Evolutionary conservation across 1,140 invertebrate genomes (phyloP).

Genomic region (Orchesella cincta): DNA sequence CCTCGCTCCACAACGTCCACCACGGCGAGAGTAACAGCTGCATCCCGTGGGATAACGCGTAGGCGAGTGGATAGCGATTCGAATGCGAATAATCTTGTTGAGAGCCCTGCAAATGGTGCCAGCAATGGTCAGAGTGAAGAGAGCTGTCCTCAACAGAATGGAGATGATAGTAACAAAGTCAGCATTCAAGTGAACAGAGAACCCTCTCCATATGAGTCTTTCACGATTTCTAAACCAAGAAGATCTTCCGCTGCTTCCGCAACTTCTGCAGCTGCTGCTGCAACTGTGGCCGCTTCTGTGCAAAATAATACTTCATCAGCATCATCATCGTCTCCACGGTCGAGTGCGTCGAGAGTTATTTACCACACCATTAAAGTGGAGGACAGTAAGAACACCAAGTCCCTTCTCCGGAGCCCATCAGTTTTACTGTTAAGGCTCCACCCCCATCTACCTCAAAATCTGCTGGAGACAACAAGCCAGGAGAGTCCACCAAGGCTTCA

Average conservation of each 20-base stretch:
- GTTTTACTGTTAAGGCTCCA: constrained; percentile 1
- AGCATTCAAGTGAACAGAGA: background rate
- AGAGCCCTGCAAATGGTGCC: background rate
- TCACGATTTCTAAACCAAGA: background rate
- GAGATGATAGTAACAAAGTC: background rate
- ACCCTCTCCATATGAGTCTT: constrained; percentile 10
- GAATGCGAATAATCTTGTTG: constrained; percentile 10
- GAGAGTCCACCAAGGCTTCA: constrained; percentile 13
- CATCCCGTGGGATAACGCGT: background rate
- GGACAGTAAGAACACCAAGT: constrained; percentile 27
- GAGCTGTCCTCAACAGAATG: no score
- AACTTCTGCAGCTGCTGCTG: background rate
- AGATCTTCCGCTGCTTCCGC: background rate
- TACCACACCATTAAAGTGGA: constrained; percentile 35
- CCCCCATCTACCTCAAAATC: background rate
- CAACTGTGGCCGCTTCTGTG: background rate
- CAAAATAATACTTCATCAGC: constrained; percentile 5
- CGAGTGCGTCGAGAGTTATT: constrained; percentile 33
- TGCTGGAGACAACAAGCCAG: background rate
- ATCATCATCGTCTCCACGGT: background rate
- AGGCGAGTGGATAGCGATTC: background rate
- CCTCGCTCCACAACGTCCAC: background rate
- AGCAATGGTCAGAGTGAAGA: background rate
- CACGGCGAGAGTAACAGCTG: background rate
- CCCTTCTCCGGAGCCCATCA: constrained; percentile 37